Evolutionary conservation across 23 tunicate species (phyloP).

Genomic region (Trididemnum miniatum): DNA sequence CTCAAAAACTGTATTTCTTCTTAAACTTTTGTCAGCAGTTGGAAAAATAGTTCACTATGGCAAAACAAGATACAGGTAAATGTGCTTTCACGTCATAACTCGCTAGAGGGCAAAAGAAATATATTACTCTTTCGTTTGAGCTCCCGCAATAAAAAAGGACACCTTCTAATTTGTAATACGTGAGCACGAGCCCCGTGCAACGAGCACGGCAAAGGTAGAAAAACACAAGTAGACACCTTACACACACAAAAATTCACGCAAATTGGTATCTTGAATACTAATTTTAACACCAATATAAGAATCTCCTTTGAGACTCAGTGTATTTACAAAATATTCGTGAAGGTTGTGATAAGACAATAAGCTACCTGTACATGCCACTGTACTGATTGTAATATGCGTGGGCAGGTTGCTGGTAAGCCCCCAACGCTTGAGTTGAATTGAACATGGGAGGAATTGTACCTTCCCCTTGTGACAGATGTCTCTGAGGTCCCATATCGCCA

Average conservation of each 20-base stretch:
- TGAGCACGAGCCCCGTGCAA: too few relatives aligned
- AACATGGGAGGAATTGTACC: neutral
- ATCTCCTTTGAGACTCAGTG: too few relatives aligned
- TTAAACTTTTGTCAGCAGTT: neutral
- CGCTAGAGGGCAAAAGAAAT: neutral
- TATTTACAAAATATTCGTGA: too few relatives aligned
- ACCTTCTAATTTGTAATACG: too few relatives aligned
- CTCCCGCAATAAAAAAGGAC: neutral
- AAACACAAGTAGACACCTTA: neutral
- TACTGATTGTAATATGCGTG: neutral
- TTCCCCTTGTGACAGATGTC: neutral
- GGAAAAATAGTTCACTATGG: neutral
- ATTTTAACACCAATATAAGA: too few relatives aligned
- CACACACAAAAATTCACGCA: too few relatives aligned
- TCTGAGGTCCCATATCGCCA: neutral
- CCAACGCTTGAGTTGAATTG: neutral
- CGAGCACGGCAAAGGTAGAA: too few relatives aligned
- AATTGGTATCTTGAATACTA: too few relatives aligned
- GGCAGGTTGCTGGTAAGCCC: neutral
- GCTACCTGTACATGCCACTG: neutral
- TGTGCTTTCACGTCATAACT: neutral
- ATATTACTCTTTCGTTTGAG: neutral
- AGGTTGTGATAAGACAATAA: too few relatives aligned
- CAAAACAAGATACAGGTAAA: neutral
- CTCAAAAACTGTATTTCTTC: neutral